Conservation (phyloP, 2,797 vertebrate genomes). For the Typhlichthys subterraneus region DNA sequence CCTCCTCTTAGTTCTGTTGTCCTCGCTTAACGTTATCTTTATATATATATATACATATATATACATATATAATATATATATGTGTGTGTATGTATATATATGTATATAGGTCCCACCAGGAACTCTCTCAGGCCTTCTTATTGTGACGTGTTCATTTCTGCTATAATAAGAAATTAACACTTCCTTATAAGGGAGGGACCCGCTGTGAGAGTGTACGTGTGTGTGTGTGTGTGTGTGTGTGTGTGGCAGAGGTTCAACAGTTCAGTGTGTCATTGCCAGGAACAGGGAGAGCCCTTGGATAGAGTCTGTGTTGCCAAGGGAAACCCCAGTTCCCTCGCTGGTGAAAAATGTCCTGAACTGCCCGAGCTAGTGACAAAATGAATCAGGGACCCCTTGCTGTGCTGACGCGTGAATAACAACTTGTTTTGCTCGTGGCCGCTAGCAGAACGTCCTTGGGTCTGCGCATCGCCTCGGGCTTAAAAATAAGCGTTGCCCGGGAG, state of each 20-base stretch:
- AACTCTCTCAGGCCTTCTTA: not conserved
- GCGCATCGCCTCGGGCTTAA: conserved; percentile 22
- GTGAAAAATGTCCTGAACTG: conserved; percentile 42
- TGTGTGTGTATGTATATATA: not conserved
- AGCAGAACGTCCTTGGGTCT: conserved; percentile 28
- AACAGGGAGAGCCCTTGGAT: conserved; percentile 58
- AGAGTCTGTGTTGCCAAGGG: conserved; percentile 63
- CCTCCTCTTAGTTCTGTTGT: too few relatives aligned
- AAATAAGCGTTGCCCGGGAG: conserved; percentile 21
- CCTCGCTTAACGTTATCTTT: too few relatives aligned
- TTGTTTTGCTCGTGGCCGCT: conserved; percentile 41
- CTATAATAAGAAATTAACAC: too few relatives aligned
- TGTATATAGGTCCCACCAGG: not conserved
- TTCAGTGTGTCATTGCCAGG: conserved; percentile 50
- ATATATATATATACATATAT: not conserved
- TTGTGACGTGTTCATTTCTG: too few relatives aligned
- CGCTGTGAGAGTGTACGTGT: not conserved
- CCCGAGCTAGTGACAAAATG: conserved; percentile 1
- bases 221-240: conserved; percentile 30
- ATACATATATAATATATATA: not conserved
- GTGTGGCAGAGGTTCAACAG: conserved; percentile 47
- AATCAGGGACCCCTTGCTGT: conserved; percentile 31
- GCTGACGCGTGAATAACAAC: conserved; percentile 14
- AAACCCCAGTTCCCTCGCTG: conserved; percentile 60
- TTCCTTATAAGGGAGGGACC: not conserved